Conservation (phyloP, 1,140 invertebrate genomes). For the Drosophila subobscura region DNA sequence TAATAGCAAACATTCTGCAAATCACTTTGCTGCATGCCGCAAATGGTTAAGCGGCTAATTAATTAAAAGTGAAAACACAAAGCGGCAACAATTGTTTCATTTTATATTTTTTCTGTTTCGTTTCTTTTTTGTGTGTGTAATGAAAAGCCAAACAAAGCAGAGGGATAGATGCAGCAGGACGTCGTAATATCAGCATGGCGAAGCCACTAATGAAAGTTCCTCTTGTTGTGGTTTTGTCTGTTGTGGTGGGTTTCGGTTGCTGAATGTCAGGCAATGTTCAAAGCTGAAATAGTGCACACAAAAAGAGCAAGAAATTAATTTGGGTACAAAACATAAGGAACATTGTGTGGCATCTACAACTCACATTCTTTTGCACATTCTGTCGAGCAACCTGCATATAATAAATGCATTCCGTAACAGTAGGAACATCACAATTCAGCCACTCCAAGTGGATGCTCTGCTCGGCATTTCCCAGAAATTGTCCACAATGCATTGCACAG, state of each 20-base stretch:
- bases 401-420: conserved; percentile 26
- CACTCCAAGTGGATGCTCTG: conserved; percentile 4
- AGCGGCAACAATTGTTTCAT: background rate
- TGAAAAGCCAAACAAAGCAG: conserved; percentile 1
- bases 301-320: background rate
- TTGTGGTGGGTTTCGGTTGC: background rate
- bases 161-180: background rate
- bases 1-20: conserved; percentile 25
- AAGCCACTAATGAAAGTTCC: conserved; percentile 1
- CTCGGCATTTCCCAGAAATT: conserved; percentile 36
- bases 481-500: conserved; percentile 29
- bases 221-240: background rate
- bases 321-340: background rate
- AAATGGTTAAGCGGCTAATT: conserved; percentile 28
- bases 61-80: conserved; percentile 39
- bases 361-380: conserved; percentile 19
- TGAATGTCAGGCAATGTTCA: no score
- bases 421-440: conserved; percentile 19
- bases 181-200: conserved; percentile 2
- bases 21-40: background rate
- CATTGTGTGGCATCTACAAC: background rate
- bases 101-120: background rate
- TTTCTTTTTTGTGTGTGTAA: background rate
- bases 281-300: background rate
- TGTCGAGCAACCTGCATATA: conserved; percentile 2